Percentiles rank a stretch among this genome's conserved stretches.
These are phyloP conservation scores for Microtus oregoni DNA, from an alignment of 2,113 vertebrate genomes.

Conservation along the genomic window DNA sequence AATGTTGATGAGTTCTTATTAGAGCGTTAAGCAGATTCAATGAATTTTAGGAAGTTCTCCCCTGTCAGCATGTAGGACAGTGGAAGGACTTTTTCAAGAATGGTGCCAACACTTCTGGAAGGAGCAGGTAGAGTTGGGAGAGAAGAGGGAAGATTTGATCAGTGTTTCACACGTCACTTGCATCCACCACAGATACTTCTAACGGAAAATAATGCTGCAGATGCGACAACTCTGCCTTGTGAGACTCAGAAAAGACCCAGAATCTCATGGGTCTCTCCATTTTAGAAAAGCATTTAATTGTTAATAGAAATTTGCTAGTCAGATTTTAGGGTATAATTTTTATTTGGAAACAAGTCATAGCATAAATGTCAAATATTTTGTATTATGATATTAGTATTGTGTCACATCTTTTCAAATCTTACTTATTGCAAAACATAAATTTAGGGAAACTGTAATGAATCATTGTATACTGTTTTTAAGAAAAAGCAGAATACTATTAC, in stretches of 20 bases:
- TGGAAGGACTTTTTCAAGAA: background rate
- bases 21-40: background rate
- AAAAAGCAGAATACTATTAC: background rate
- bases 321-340: background rate
- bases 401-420: conserved; percentile 18
- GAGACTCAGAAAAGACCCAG: background rate
- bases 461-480: background rate
- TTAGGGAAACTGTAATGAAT: background rate
- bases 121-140: background rate
- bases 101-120: background rate
- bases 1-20: background rate
- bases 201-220: background rate
- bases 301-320: background rate
- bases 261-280: background rate
- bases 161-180: background rate
- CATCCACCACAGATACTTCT: background rate
- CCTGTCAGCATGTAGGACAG: background rate
- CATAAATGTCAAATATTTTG: background rate
- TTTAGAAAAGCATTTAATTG: background rate
- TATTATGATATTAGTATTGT: conserved; percentile 12
- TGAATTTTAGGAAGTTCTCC: background rate
- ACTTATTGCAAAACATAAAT: background rate
- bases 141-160: background rate
- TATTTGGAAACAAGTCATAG: background rate
- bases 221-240: background rate